Evolutionary conservation across 2,888 invertebrate species (phyloP), one percentile per base, ranked within the genome.

Genomic region (Lasioglossum villosulum): DNA sequence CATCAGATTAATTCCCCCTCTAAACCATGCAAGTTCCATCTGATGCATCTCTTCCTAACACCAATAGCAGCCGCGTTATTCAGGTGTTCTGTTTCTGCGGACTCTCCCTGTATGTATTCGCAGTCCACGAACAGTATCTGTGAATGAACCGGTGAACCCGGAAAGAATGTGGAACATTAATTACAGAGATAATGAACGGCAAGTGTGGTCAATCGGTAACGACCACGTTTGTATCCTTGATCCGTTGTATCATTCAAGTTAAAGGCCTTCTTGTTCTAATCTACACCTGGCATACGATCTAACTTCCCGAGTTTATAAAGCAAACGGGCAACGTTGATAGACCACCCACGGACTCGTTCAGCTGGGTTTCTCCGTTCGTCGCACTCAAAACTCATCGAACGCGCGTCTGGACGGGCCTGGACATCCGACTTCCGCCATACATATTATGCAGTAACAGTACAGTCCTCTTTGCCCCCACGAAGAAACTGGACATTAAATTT

Each of bases 401-500:
- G 42, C 42, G 42, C 42, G 81, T 74, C 81, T 70, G 42, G 68
- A 56, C n/a, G n/a, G 68, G 59, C 75, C 79, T 82, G 82, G 71
- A 80, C 78, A 85, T 85, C 78, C 82, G 63, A 86, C 83, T 87
- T 86, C 86, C 87, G 87, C 80, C 77, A 78, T 75, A 75, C 66
- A 76, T 48, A 48, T 2, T 48, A 45, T 42, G 30, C 74, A 59
- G 78, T 56, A 82, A 89, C 82, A 82, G 89, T 76, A 80, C 76
- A 68, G 77, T 42, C 30, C 77, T 74, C 42, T 48, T 66, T 73
- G 70, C 75, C 82, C 85, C 80, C 82, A 2, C 37, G 75, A 86
- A 83, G 85, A 79, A 88, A 71, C 75, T 82, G 88, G 86, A 90
- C 91, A 92, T 91, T 87, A 92, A 93, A 92, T 92, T 88, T 91